A percentile compares a stretch with the other conserved stretches of the same genome.
Evolutionary conservation across 2,888 invertebrate genomes (phyloP).

Genomic region (Leucoptera coffeella): DNA sequence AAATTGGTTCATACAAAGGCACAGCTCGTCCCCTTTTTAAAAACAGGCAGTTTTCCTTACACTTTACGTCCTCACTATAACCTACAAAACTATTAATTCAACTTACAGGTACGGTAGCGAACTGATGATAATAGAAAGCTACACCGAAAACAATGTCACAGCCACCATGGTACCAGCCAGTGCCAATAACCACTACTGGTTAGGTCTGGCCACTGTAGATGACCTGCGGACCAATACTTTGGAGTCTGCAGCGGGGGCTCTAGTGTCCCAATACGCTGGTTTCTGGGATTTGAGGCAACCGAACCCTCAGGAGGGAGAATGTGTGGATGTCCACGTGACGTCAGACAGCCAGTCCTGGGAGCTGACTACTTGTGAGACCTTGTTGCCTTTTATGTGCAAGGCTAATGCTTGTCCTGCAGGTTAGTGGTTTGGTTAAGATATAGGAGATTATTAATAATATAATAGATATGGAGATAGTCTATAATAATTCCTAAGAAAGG

Average conservation of each 20-base stretch:
- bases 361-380: constrained; percentile 87
- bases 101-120: constrained; percentile 90
- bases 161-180: constrained; percentile 68
- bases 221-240: constrained; percentile 91
- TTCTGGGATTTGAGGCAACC: constrained; percentile 92
- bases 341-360: constrained; percentile 86
- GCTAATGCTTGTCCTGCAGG: constrained; percentile 83
- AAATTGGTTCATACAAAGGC: too few species aligned
- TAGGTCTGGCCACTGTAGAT: constrained; percentile 84
- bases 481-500: too few species aligned
- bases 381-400: constrained; percentile 91
- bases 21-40: too few species aligned
- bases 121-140: constrained; percentile 85
- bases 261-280: constrained; percentile 89
- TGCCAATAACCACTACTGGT: constrained; percentile 78
- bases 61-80: too few species aligned
- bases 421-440: too few species aligned
- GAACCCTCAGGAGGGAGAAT: constrained; percentile 80
- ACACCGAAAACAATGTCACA: constrained; percentile 87
- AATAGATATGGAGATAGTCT: too few species aligned
- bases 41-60: too few species aligned
- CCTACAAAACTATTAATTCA: too few species aligned
- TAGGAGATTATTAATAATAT: too few species aligned
- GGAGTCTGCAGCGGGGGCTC: constrained; percentile 84
- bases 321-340: constrained; percentile 72